Conservation (phyloP, 2,113 vertebrate species). For the Myrmecophaga tridactyla region DNA sequence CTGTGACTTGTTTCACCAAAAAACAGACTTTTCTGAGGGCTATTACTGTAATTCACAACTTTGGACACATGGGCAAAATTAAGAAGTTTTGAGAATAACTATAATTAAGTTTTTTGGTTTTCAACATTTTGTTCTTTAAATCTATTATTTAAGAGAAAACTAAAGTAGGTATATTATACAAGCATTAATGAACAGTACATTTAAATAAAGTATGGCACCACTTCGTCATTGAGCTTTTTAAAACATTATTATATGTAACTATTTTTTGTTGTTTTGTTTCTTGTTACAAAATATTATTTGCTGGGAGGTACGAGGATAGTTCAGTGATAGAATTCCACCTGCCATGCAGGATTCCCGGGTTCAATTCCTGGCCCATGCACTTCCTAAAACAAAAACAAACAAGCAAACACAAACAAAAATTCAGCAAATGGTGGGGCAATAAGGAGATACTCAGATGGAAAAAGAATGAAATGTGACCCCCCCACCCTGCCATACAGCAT, state of each 20-base stretch:
- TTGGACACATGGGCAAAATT: conserved; percentile 14
- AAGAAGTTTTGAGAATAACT: conserved; percentile 21
- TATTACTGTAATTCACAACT: conserved; percentile 46
- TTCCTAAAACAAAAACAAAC: no score
- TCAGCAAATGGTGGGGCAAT: no score
- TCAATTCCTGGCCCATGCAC: no score
- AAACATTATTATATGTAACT: conserved; percentile 45
- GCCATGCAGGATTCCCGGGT: no score
- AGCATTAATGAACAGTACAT: no score
- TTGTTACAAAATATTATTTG: not conserved
- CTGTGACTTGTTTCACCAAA: conserved; percentile 69
- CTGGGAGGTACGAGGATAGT: no score
- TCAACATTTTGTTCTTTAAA: conserved; percentile 65
- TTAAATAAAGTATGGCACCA: conserved; percentile 55
- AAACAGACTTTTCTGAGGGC: conserved; percentile 20
- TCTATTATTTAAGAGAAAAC: conserved; percentile 47
- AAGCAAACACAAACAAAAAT: no score
- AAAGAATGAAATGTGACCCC: no score
- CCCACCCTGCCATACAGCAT: no score
- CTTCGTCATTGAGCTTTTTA: conserved; percentile 45
- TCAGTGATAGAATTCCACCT: no score
- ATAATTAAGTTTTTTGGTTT: not conserved
- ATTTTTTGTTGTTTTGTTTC: conserved; percentile 46
- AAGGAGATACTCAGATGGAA: no score
- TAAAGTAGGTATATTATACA: conserved; percentile 29